These are phyloP conservation scores for Drosophila melanica DNA, from an alignment of 1,140 invertebrate species.

Conservation along the genomic window DNA sequence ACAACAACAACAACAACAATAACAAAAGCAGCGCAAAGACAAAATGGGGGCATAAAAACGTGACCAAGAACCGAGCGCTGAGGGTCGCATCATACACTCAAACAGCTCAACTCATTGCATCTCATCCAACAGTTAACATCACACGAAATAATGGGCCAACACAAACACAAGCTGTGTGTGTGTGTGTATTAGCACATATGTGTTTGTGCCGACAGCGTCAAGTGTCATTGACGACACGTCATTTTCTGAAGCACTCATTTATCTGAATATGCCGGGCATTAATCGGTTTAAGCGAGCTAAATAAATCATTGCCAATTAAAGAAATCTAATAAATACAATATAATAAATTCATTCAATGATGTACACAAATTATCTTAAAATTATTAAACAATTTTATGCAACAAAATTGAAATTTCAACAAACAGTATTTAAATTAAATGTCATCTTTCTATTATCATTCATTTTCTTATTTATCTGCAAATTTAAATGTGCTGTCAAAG, in stretches of 20 bases:
- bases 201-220: constrained; percentile 41
- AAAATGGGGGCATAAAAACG: constrained; percentile 62
- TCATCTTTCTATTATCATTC: too few species aligned
- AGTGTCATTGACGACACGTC: constrained; percentile 73
- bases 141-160: constrained; percentile 49
- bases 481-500: neutral
- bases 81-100: constrained; percentile 22
- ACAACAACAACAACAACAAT: constrained; percentile 9
- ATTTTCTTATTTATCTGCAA: too few species aligned
- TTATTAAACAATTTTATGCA: too few species aligned
- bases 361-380: too few species aligned
- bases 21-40: constrained; percentile 18
- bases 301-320: constrained; percentile 4
- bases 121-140: constrained; percentile 28
- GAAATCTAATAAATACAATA: neutral
- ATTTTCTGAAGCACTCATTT: constrained; percentile 75
- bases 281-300: constrained; percentile 37
- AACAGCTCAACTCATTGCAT: constrained; percentile 43
- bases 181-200: neutral
- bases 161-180: constrained; percentile 29
- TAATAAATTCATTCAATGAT: neutral
- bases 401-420: too few species aligned
- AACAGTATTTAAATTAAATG: too few species aligned
- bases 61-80: constrained; percentile 59
- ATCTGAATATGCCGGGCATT: constrained; percentile 40